A percentile compares a stretch with the other conserved stretches of the same genome.
phyloP scores from a whole-genome alignment of 2,797 vertebrate species.

The Coranthus polyacanthus region DNA sequence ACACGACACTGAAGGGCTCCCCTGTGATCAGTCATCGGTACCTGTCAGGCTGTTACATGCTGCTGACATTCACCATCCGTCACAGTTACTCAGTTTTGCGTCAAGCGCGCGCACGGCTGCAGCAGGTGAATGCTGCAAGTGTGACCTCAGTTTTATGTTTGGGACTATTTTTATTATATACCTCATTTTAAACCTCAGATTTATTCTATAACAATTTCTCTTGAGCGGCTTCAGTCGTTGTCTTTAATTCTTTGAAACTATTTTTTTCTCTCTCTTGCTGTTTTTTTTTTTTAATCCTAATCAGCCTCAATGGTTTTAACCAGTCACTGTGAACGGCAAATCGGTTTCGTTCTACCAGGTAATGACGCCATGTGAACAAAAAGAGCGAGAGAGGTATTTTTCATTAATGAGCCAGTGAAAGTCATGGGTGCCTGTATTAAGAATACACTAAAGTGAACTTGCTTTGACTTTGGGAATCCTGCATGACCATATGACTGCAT shows the following conservation, averaged over 20 bases:
- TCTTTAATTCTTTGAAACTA: slow-evolving; percentile 44
- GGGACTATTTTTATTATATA: slow-evolving; percentile 27
- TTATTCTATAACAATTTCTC: slow-evolving; percentile 25
- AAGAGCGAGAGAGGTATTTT: slow-evolving; percentile 2
- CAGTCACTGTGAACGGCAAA: slow-evolving; percentile 8
- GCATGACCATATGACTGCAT: not conserved
- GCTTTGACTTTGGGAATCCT: not conserved
- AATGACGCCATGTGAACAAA: slow-evolving; percentile 4
- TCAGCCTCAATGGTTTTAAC: slow-evolving; percentile 30
- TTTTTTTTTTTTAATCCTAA: slow-evolving; percentile 10
- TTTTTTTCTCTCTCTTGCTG: too few relatives aligned
- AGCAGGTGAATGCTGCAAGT: not conserved
- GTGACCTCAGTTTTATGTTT: slow-evolving; percentile 18
- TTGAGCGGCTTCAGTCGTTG: slow-evolving; percentile 35
- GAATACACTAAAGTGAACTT: not conserved
- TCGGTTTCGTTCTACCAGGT: not conserved
- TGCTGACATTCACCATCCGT: slow-evolving; percentile 58
- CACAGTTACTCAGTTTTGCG: slow-evolving; percentile 38
- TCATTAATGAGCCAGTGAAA: not conserved
- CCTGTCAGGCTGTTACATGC: slow-evolving; percentile 49
- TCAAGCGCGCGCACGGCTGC: slow-evolving; percentile 2
- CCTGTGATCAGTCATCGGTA: slow-evolving; percentile 67
- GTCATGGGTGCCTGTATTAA: too few relatives aligned
- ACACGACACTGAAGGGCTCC: slow-evolving; percentile 49
- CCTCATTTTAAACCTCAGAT: slow-evolving; percentile 26